phyloP scores from a whole-genome alignment of 2,113 vertebrate species.

The Microtus montanus region DNA sequence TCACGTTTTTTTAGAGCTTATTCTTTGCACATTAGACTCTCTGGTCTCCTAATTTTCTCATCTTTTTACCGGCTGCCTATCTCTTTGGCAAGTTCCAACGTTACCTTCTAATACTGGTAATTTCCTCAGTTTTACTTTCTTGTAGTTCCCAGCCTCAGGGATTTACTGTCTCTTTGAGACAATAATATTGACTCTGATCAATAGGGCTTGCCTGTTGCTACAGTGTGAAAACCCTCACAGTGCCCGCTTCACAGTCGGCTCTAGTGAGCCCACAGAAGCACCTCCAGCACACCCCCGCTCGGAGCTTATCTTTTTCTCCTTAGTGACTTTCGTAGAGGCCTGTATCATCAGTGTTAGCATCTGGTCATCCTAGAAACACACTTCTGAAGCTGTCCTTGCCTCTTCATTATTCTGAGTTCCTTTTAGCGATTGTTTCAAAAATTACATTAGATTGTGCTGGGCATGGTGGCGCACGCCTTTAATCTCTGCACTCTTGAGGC shows the following conservation, averaged over 20 bases:
- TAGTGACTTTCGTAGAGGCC: background rate
- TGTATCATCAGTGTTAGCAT: background rate
- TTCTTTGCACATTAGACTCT: background rate
- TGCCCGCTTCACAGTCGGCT: background rate
- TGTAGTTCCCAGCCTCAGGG: background rate
- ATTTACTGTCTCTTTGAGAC: background rate
- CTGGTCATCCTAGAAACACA: slow-evolving; percentile 27
- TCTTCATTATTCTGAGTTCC: background rate
- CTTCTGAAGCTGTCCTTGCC: background rate
- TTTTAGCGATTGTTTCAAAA: background rate
- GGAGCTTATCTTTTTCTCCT: background rate
- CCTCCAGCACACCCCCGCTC: background rate
- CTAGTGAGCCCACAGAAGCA: background rate
- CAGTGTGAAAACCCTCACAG: background rate
- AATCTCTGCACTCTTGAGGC: background rate
- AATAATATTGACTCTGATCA: background rate
- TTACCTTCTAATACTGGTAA: background rate
- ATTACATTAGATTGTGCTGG: background rate
- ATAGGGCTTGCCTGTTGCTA: background rate
- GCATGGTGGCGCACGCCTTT: background rate
- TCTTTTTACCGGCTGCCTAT: background rate
- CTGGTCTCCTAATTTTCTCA: background rate
- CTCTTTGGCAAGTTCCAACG: background rate
- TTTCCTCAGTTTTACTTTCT: background rate
- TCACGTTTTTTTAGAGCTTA: background rate